These are phyloP conservation scores for Drosophila athabasca DNA, from an alignment of 1,140 invertebrate genomes.

Conservation along the genomic window DNA sequence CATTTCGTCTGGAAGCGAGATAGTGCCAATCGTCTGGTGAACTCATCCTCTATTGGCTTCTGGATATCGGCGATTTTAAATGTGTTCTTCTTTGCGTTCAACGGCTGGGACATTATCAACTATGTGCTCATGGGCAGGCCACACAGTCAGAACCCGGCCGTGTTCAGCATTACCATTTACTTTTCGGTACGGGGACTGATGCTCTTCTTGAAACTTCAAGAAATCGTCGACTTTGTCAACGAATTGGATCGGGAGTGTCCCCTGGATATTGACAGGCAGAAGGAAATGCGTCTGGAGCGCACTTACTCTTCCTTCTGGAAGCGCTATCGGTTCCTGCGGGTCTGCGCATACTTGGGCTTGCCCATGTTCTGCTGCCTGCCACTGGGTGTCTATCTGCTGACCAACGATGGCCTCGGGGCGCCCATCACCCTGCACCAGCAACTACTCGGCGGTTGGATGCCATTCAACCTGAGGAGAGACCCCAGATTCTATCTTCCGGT, in stretches of 20 bases:
- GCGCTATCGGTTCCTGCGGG: slow-evolving; percentile 23
- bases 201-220: slow-evolving; percentile 36
- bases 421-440: slow-evolving; percentile 41
- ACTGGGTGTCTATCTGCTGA: slow-evolving; percentile 19
- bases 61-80: slow-evolving; percentile 8
- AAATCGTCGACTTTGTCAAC: slow-evolving; percentile 43
- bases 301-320: slow-evolving; percentile 1
- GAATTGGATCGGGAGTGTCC: slow-evolving; percentile 50
- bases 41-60: slow-evolving; percentile 15
- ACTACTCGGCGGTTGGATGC: slow-evolving; percentile 52
- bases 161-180: slow-evolving; percentile 39
- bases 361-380: slow-evolving; percentile 18
- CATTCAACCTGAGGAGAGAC: slow-evolving; percentile 26
- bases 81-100: slow-evolving; percentile 5
- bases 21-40: slow-evolving; percentile 22
- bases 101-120: slow-evolving; percentile 12
- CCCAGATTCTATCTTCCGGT: slow-evolving; percentile 27
- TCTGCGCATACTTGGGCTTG: not conserved
- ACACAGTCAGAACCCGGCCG: slow-evolving; percentile 30
- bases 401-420: slow-evolving; percentile 9
- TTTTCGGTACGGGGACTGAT: slow-evolving; percentile 48
- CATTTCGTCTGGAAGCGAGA: slow-evolving; percentile 32
- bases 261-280: slow-evolving; percentile 17
- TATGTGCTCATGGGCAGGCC: not conserved
- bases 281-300: slow-evolving; percentile 10